Base-by-base conservation (phyloP, 2,797 vertebrate species). In the Coregonus ussuriensis region DNA sequence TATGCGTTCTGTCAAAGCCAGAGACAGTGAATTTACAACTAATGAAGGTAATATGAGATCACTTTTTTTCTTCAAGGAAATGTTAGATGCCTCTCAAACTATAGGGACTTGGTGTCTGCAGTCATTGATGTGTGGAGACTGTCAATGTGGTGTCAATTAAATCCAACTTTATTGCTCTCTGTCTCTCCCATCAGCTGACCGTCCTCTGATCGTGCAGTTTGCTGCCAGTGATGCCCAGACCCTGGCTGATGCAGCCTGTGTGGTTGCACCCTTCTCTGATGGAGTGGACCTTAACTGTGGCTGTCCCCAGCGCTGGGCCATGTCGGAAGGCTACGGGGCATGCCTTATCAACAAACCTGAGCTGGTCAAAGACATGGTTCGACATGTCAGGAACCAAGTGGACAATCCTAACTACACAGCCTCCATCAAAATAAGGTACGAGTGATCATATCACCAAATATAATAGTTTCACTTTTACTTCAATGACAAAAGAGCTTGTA, bases 271-370 rank as follows among this genome's bases (percentile, higher is more conserved):
- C 79, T 98, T 96, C 84, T 96, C 97, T 35, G 95, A 97, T 81
- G 98, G 98, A 73, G 94, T 99, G 91, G 98, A 99, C 89, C 92
- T 99, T 54, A 99, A 99, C 89, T 99, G 98, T 88, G 98, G 98
- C 82, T 99, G 98, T 87, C 98, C 98, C 80, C 98, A 99, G 89
- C 97, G 98, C 77, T 99, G 98, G 98, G 98, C 97, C 0, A 93
- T 97, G 93, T 92, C 96, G 77, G 96, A 97, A 77, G 98, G 98
- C 35, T 99, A 97, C 82, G 98, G 98, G 67, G 97, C 98, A 74
- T 99, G 98, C 81, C 94, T 99, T 84, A 97, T 99, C 88, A 98
- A 98, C 88, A 96, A 98, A 84, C 97, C 98, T 76, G 96, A 99
- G 72, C 89, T 98, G 3, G 91, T 99, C 72, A 95, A 65, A 85